Base-by-base conservation (phyloP, 1,140 invertebrate species). In the Procambarus virginalis region DNA sequence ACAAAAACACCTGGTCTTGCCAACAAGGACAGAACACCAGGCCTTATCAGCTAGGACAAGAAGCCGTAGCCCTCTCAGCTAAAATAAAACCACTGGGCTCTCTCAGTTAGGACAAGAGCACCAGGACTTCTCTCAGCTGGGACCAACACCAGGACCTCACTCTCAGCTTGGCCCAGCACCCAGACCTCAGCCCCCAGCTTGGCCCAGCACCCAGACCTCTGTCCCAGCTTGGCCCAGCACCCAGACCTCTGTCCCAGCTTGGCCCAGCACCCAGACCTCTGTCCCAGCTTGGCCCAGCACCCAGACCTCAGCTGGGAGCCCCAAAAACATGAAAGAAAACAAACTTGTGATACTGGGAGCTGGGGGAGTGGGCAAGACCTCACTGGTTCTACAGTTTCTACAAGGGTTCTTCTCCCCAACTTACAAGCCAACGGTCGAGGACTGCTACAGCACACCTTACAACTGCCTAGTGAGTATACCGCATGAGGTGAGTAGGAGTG, bases 401-500 rank as follows among this genome's bases (percentile, higher is more conserved):
- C 92, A 93, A 83, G 93, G 93, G 0, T 92, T 92, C 84, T 94
- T 94, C 86, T 91, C 92, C 2, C 79, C 88, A 3, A 88, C 92
- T 3, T 93, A 94, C 75, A 93, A 93, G 81, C 93, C 93, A 5
- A 94, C 93, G 0, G 93, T 94, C 0, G 93, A 94, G 60, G 93
- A 94, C 79, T 93, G 92, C 78, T 93, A 93, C 86, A 90, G 92
- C 93, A 93, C 81, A 93, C 93, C 10, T 88, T 93, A 51, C 92
- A 92, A 82, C 91, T 93, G 78, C 93, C 93, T 80, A 92, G 93
- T 93, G 91, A 92, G 92, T 85, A 64, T 20, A 2, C 12, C 12
- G 60, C 4, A 17, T 64, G 20, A 17, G 20, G 2, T 64, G 60
- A 17, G 17, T 34, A 34, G 34, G 34, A 34, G 34, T 34, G 1